Evolutionary conservation across 2,888 invertebrate genomes (phyloP).

Genomic region (Calameuta pallipes): DNA sequence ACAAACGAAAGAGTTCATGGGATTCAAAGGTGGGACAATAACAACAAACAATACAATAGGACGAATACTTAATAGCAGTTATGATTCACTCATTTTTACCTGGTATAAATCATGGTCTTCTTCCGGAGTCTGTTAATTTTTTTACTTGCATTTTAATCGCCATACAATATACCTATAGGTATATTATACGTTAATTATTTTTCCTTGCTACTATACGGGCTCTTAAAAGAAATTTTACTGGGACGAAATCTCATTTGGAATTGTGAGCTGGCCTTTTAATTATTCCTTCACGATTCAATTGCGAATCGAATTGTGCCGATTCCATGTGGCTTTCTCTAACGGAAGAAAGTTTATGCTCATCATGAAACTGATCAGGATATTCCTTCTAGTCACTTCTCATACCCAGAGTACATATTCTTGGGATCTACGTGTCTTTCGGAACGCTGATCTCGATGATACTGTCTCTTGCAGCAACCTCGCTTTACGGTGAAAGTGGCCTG

Average conservation of each 20-base stretch:
- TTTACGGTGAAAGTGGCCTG: neutral
- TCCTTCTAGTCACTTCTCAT: neutral
- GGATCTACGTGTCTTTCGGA: neutral
- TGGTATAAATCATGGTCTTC: too few relatives aligned
- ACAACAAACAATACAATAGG: neutral
- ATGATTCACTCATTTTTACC: neutral
- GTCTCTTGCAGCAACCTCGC: neutral
- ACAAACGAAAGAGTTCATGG: conserved; percentile 70
- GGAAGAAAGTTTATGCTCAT: neutral
- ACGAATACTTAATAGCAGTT: neutral
- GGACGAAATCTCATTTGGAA: too few relatives aligned
- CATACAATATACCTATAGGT: too few relatives aligned
- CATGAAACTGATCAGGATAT: neutral
- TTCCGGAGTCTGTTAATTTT: too few relatives aligned
- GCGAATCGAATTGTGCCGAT: neutral
- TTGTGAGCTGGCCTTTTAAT: neutral
- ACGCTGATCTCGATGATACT: neutral
- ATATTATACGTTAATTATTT: too few relatives aligned
- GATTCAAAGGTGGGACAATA: conserved; percentile 68
- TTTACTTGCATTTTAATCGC: too few relatives aligned
- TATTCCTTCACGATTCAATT: neutral
- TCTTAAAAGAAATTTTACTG: too few relatives aligned
- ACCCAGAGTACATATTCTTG: neutral
- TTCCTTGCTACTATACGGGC: too few relatives aligned
- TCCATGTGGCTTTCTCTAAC: neutral